Base-by-base conservation (phyloP, 1,140 invertebrate species). In the Neodiprion pinetum region DNA sequence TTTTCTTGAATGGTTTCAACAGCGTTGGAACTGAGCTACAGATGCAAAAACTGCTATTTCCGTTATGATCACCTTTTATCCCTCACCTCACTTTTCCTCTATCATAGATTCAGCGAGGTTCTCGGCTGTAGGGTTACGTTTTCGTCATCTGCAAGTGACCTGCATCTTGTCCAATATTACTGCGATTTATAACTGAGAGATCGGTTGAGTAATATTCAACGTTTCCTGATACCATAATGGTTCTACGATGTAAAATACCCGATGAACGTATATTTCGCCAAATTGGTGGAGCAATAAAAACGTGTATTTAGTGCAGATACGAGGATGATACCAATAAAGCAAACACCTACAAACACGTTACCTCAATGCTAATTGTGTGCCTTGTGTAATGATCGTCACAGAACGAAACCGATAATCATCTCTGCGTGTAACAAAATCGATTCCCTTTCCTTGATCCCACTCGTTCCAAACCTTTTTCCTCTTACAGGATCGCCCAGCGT, bases 241-340 rank as follows among this genome's bases (percentile, higher is more conserved):
- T 3, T 40, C 28, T 40, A 40, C 28, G 28, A 40, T 40, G 28
- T 3, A 40, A 40, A 40, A 40, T 40, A 3, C 28, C 28, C 2
- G 28, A 40, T 40, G 5, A 40, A 40, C 2, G 28, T 5, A 40
- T 40, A 17, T 61, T 17, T 9, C 53, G 53, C 53, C 53, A 9
- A 61, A 61, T 61, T 12, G n/a, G n/a, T 61, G 53, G 53, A 5
- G 53, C 53, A 17, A 61, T 61, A 17, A 9, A 9, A 61, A 61
- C 53, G 53, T 61, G 53, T 61, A 61, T 61, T 17, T 12, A 61
- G 9, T 17, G 4, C 53, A 17, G n/a, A 9, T 61, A 61, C 53
- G 53, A 61, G 53, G 53, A 61, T 61, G 53, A 61, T 61, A 61
- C 53, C 5, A 61, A 61, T 61, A 61, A 61, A 61, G 53, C 11